Base-by-base conservation (phyloP, 2,113 vertebrate genomes). In the Paramisgurnus dabryanus region DNA sequence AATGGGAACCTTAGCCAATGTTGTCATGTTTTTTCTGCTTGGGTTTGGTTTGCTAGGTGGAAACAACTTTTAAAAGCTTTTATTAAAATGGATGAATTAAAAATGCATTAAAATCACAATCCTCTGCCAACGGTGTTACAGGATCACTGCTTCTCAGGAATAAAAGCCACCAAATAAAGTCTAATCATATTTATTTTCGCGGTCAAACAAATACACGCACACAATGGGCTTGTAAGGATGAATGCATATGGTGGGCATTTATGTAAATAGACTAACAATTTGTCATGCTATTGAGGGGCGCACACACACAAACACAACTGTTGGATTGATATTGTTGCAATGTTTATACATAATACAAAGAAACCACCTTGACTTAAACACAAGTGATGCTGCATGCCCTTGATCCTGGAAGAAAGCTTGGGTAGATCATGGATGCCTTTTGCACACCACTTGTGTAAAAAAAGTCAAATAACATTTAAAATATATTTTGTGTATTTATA, bases 391-490 rank as follows among this genome's bases (percentile, higher is more conserved):
- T 87, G 90, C 86, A 80, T 87, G 79, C 87, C 72, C 63, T 82
- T 67, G 58, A 86, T 86, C 87, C 84, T 86, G 67, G 82, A 90
- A 84, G 85, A 87, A 87, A 86, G 86, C 68, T 88, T 90, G 89
- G 89, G 86, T 87, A 84, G 85, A 83, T 70, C 90, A 89, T 83
- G 87, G 85, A 87, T 50, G 86, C 84, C 84, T 89, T 88, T 89
- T 87, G 81, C 88, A 85, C 89, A 86, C 87, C 90, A 90, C 91
- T 79, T 80, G 40, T 77, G 47, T 18, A 66, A 64, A 80, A 74
- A 45, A 88, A 92, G 90, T 91, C 85, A 91, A 90, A 93, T 92
- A 92, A 93, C 93, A 93, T 92, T 93, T 91, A 93, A 92, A 89
- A 76, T 92, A 86, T 92, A 92, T 92, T 92, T 90, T 92, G 90